phyloP scores from a whole-genome alignment of 2,113 vertebrate genomes.

The Atherinomorus stipes region DNA sequence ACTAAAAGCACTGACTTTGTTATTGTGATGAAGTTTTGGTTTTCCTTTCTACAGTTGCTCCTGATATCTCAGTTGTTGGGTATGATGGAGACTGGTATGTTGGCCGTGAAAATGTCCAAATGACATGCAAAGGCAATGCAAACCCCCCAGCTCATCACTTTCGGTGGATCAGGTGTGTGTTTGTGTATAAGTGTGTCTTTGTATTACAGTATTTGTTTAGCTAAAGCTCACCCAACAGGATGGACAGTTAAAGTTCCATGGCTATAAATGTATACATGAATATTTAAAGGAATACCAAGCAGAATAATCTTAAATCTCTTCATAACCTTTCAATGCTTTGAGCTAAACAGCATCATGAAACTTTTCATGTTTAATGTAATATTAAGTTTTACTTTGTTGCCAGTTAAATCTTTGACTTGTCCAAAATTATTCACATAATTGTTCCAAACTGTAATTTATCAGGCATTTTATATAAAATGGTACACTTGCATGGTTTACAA shows the following conservation, averaged over 20 bases:
- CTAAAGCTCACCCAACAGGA: not conserved
- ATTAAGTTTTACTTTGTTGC: not conserved
- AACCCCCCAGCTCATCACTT: slow-evolving; percentile 91
- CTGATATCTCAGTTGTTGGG: slow-evolving; percentile 93
- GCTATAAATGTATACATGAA: not conserved
- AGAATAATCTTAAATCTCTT: no score
- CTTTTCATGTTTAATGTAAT: not conserved
- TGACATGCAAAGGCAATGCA: slow-evolving; percentile 94
- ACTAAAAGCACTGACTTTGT: no score
- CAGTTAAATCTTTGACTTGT: not conserved
- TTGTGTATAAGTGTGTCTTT: not conserved
- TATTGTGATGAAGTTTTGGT: not conserved
- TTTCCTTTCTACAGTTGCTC: slow-evolving; percentile 86
- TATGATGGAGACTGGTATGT: slow-evolving; percentile 97
- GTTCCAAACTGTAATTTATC: not conserved
- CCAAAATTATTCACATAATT: slow-evolving; percentile 1
- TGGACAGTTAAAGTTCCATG: not conserved
- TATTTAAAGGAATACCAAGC: not conserved
- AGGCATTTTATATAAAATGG: not conserved
- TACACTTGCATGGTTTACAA: not conserved
- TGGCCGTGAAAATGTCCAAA: slow-evolving; percentile 92
- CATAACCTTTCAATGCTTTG: not conserved
- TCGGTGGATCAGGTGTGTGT: slow-evolving; percentile 83
- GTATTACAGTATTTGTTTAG: not conserved
- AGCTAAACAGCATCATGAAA: not conserved